Evolutionary conservation across 1,140 invertebrate species (phyloP).

Genomic region (Trichoplusia ni): DNA sequence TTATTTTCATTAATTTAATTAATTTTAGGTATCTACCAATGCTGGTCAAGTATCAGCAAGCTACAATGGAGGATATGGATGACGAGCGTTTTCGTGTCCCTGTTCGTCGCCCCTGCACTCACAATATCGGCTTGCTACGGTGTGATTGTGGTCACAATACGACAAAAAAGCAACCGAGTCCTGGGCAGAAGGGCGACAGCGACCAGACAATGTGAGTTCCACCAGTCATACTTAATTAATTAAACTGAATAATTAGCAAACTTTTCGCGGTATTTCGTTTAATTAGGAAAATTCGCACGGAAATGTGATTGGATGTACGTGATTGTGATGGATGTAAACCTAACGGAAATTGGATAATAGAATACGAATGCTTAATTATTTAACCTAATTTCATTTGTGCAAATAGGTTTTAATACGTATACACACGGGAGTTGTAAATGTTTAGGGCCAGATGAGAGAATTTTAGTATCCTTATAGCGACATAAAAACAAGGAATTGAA

Average conservation of each 20-base stretch:
- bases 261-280: background rate
- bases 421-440: too few relatives aligned
- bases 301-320: background rate
- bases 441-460: too few relatives aligned
- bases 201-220: slow-evolving; percentile 64
- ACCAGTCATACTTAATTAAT: slow-evolving; percentile 6
- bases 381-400: too few relatives aligned
- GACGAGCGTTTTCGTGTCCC: slow-evolving; percentile 89
- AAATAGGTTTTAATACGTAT: too few relatives aligned
- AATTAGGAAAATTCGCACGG: background rate
- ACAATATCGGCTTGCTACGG: slow-evolving; percentile 96
- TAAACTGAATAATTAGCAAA: background rate
- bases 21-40: slow-evolving; percentile 84
- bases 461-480: too few relatives aligned
- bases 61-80: slow-evolving; percentile 95
- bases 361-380: too few relatives aligned
- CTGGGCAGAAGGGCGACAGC: slow-evolving; percentile 77
- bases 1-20: background rate
- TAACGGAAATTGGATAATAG: too few relatives aligned
- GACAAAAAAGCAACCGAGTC: slow-evolving; percentile 87
- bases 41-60: slow-evolving; percentile 92
- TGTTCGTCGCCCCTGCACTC: slow-evolving; percentile 94
- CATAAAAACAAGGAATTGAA: too few relatives aligned
- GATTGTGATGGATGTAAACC: background rate
- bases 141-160: slow-evolving; percentile 95